Base-by-base conservation (phyloP, 1,140 invertebrate genomes). In the Drepana arcuata region DNA sequence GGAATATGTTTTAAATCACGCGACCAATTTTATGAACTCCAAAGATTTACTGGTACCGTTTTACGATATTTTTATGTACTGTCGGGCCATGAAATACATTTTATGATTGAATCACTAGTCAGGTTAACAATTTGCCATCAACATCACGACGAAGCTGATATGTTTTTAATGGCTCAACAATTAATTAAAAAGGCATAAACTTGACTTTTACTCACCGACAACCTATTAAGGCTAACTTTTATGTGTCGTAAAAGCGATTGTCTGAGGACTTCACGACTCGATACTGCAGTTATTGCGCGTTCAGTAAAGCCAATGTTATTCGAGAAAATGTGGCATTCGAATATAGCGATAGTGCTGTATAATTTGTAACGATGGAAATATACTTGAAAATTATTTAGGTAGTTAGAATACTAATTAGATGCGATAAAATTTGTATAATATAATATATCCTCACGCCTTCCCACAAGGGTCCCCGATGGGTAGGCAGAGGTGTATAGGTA, bases 151-250 rank as follows among this genome's bases (percentile, higher is more conserved):
- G 70, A 56, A 65, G 59, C 61, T 74, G 73, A 77, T 78, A 73
- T 64, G 63, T 56, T 36, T 73, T 71, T 79, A 81, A 79, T 62
- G 74, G 58, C 61, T 61, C 41, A 56, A 73, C 74, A 81, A 81
- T 81, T 81, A 81, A 81, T 83, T 83, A 84, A 83, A 83, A 84
- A 75, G 60, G 53, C 60, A 77, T 81, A 83, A 84, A 83, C 68
- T 69, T 65, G 64, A 80, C 66, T 81, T 83, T 84, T 83, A 84
- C 78, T 70, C 63, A 67, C 69, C 53, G 49, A 66, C 59, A 54
- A 66, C 67, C 80, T 78, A 83, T 84, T 83, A 84, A 84, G 77
- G 73, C 73, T 83, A 81, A 83, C 71, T 84, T 84, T 84, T 84
- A 84, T 83, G 74, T 48, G 77, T 73, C 77, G 75, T 84, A 84